Evolutionary conservation across 2,113 vertebrate genomes (phyloP), one percentile per base, ranked within the genome.

Genomic region (Monopterus albus): DNA sequence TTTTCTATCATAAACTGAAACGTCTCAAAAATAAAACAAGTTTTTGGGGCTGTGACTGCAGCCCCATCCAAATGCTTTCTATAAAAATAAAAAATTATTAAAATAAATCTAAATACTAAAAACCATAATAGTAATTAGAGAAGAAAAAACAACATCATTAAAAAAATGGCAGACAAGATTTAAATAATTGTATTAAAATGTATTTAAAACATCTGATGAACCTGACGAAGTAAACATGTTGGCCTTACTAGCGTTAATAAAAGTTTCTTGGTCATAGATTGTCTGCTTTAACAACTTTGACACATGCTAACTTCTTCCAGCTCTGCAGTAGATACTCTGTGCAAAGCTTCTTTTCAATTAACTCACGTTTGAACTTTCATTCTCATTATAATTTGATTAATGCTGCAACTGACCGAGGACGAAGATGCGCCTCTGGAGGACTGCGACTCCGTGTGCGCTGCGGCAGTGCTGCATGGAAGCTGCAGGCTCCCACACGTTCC

Each of bases 361-460:
- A 58, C 6, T 39, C 15, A 25, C 17, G 6, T 25, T n/a, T 58
- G 18, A 61, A 23, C 10, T 2, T 7, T 21, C 28, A 55, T 0
- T 15, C 25, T 39, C 3, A n/a, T n/a, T n/a, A 5, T 31, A 1
- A 21, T 39, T n/a, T 10, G 4, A 56, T 36, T 4, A 5, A 14
- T 35, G 26, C 40, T 4, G 7, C 6, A 7, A 87, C 93, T 92
- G 55, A 95, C 94, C 94, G 8, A 95, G 73, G 21, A 87, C 84
- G 20, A 86, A 95, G 59, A 95, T 92, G 71, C 89, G 38, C 45
- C 90, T 90, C 42, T 93, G 88, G 86, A 92, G 87, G 21, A 90
- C 84, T 0, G 93, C 83, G 62, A 91, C 87, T 11, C 91, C 94
- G 18, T 93, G 92, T 1, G 94, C 94, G 5, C 94, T 95, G 67